Conservation (phyloP, 2,888 invertebrate genomes). For the Eilema griseolum region DNA sequence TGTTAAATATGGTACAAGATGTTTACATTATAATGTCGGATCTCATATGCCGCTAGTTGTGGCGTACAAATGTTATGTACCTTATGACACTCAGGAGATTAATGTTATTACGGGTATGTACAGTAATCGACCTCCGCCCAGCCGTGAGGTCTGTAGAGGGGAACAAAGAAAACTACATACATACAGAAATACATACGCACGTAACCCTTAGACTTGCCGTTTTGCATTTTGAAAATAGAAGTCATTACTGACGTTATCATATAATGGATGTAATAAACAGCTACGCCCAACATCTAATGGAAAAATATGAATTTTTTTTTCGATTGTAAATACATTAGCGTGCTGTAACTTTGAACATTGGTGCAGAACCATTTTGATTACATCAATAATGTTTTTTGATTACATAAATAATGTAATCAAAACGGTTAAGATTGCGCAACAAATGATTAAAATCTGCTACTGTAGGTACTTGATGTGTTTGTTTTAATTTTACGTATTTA, state of each 20-base stretch:
- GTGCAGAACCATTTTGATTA: neutral
- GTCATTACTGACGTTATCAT: neutral
- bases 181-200: too few relatives aligned
- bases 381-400: neutral
- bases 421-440: conserved; percentile 3
- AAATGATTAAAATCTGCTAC: neutral
- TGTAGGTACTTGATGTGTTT: neutral
- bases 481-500: neutral
- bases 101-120: too few relatives aligned
- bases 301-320: conserved; percentile 31
- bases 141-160: too few relatives aligned
- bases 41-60: too few relatives aligned
- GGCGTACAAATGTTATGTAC: too few relatives aligned
- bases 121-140: too few relatives aligned
- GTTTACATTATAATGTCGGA: too few relatives aligned
- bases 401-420: conserved; percentile 1
- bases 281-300: conserved; percentile 31
- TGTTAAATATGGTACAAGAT: too few relatives aligned
- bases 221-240: neutral
- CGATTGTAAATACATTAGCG: conserved; percentile 40
- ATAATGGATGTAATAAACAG: conserved; percentile 1
- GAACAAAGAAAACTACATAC: too few relatives aligned
- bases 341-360: conserved; percentile 32
- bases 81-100: too few relatives aligned
- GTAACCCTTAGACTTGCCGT: neutral